phyloP scores from a whole-genome alignment of 2,888 invertebrate species.

The Euplexia lucipara region DNA sequence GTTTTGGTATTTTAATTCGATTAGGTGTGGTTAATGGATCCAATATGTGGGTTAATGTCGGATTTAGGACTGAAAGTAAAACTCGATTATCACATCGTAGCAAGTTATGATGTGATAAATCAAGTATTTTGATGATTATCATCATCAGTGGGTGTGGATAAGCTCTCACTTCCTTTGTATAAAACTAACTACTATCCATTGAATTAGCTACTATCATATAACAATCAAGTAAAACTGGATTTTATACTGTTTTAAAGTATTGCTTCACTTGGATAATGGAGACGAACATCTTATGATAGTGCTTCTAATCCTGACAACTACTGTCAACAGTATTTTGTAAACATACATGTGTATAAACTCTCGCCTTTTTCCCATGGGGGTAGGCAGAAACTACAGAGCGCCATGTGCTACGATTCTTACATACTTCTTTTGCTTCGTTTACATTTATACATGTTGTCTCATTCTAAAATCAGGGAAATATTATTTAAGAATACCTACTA shows the following conservation, averaged over 20 bases:
- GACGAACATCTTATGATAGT: not conserved
- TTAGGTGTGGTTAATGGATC: slow-evolving; percentile 12
- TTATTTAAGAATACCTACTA: not conserved
- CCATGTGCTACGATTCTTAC: too few species aligned
- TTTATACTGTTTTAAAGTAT: not conserved
- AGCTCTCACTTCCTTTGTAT: not conserved
- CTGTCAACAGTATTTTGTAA: too few species aligned
- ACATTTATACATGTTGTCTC: too few species aligned
- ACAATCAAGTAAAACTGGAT: not conserved
- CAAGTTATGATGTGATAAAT: too few species aligned
- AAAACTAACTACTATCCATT: too few species aligned
- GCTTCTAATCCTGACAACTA: not conserved
- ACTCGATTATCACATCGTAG: not conserved
- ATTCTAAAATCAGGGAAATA: not conserved
- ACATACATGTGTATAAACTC: too few species aligned
- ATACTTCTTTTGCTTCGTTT: too few species aligned
- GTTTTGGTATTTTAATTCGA: slow-evolving; percentile 28
- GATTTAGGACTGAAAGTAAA: slow-evolving; percentile 11
- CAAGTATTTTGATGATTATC: too few species aligned
- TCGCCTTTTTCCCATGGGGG: too few species aligned
- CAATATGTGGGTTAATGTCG: slow-evolving; percentile 11
- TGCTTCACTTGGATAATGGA: not conserved
- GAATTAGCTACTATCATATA: too few species aligned
- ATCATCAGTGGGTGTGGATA: not conserved
- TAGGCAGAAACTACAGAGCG: too few species aligned